A percentile compares a stretch with the other conserved stretches of the same genome.
Conservation (phyloP, 2,888 invertebrate species). For the Clivina fossor region DNA sequence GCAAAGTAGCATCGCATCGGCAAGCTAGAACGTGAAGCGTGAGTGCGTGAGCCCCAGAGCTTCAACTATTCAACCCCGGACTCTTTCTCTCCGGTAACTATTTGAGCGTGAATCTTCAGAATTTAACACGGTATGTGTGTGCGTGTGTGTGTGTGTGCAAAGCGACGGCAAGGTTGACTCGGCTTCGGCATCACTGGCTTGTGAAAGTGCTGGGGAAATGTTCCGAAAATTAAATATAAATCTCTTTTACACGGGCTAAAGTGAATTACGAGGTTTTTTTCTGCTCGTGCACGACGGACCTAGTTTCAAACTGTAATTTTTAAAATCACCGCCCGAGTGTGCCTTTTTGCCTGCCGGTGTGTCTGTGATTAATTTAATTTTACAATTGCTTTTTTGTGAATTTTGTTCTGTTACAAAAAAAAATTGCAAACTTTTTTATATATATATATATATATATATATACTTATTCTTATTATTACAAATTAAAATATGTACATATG, state of each 20-base stretch:
- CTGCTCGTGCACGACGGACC: no score
- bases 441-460: not conserved
- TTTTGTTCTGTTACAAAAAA: not conserved
- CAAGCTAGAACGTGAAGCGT: conserved; percentile 1
- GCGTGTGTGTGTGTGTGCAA: not conserved
- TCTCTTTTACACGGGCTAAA: not conserved
- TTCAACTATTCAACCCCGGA: not conserved
- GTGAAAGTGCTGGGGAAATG: conserved; percentile 10
- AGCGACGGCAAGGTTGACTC: not conserved
- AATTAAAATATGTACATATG: no score
- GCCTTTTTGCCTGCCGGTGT: not conserved
- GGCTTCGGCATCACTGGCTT: conserved; percentile 1
- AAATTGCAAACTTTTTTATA: not conserved
- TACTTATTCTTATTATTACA: not conserved
- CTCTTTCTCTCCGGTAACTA: conserved; percentile 2
- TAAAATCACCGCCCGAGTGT: not conserved
- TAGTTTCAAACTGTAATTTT: not conserved
- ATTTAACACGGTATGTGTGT: conserved; percentile 17
- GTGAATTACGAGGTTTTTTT: conserved; percentile 3
- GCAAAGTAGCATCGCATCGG: no score
- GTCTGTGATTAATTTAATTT: no score
- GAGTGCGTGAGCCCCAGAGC: not conserved
- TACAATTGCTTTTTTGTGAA: not conserved
- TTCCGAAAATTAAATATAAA: conserved; percentile 21
- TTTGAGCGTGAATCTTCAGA: conserved; percentile 15